Base-by-base conservation (phyloP, 2,888 invertebrate genomes). In the Theretra japonica region DNA sequence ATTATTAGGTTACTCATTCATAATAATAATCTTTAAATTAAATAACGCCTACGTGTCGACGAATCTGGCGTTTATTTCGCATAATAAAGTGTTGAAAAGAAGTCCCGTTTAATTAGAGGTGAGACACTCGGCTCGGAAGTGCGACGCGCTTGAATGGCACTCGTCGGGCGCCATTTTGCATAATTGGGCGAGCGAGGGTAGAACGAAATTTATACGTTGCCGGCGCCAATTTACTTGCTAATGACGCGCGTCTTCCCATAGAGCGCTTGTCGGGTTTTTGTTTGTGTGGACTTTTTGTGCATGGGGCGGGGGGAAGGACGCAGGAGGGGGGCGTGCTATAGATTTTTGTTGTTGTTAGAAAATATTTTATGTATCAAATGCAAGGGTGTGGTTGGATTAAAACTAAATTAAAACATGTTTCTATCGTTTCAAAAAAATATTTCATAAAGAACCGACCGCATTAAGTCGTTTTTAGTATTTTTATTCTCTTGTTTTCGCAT, bases 211-310 rank as follows among this genome's bases (percentile, higher is more conserved):
- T 93, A 93, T 94, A 92, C 93, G 89, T 89, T 86, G 88, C 86
- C 86, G 86, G 87, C 92, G 93, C 90, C 94, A 94, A 94, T 94
- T 94, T 92, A 90, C 90, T 91, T 92, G 94, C 94, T 94, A 94
- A 94, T 94, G 94, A 94, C 90, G 92, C 90, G 90, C 91, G 88
- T 92, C 91, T 89, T 88, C 85, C 85, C 86, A 84, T 86, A 86
- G 87, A 83, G 82, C 81, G 82, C 82, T 83, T 85, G 83, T 80
- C 81, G 86, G 84, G 83, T 89, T 88, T 89, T 90, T 85, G 76
- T 77, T 75, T 77, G 73, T 75, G 74, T 76, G 75, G 72, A 75
- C 73, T 65, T 65, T 65, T 65, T 65, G 65, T 65, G 65, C 48
- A 41, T 23, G 48, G 41, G 65, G 48, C 21, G 23, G 62, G 62